These are phyloP conservation scores for Platorchestia sp. DNA, from an alignment of 1,140 invertebrate genomes.

Conservation along the genomic window DNA sequence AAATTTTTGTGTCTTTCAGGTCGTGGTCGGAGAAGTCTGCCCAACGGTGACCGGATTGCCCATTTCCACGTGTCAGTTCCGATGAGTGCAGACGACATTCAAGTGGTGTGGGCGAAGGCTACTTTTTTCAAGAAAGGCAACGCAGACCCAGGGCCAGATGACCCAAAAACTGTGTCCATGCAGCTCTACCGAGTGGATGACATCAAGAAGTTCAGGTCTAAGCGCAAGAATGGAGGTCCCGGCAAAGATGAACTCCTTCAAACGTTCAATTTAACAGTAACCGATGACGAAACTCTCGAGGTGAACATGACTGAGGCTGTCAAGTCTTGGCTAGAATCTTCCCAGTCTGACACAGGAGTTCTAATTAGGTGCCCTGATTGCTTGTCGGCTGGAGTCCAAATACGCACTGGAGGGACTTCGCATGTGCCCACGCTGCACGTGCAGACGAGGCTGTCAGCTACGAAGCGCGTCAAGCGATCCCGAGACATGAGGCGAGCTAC, in stretches of 20 bases:
- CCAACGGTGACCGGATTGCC: conserved; percentile 54
- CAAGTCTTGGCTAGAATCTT: conserved; percentile 72
- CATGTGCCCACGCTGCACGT: conserved; percentile 54
- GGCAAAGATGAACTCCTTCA: conserved; percentile 29
- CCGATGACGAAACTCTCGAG: conserved; percentile 73
- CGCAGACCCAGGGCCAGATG: background rate
- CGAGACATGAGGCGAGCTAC: conserved; percentile 33
- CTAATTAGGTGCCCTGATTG: conserved; percentile 73
- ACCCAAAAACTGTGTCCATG: conserved; percentile 6
- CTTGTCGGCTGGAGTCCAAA: conserved; percentile 58
- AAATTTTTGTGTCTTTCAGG: conserved; percentile 18
- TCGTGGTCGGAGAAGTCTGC: conserved; percentile 41
- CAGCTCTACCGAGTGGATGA: conserved; percentile 50
- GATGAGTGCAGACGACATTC: background rate
- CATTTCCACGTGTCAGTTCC: conserved; percentile 57
- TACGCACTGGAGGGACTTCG: conserved; percentile 48
- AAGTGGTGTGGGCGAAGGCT: conserved; percentile 46
- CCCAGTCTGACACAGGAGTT: conserved; percentile 72
- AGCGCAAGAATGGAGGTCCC: conserved; percentile 17
- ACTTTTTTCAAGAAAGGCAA: conserved; percentile 57
- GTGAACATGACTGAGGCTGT: conserved; percentile 74
- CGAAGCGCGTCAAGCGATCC: conserved; percentile 54
- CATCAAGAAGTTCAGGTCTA: conserved; percentile 50
- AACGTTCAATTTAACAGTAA: conserved; percentile 27
- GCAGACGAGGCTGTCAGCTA: conserved; percentile 36